phyloP scores from a whole-genome alignment of 1,140 invertebrate genomes.

The Drosophila nigrodunni region DNA sequence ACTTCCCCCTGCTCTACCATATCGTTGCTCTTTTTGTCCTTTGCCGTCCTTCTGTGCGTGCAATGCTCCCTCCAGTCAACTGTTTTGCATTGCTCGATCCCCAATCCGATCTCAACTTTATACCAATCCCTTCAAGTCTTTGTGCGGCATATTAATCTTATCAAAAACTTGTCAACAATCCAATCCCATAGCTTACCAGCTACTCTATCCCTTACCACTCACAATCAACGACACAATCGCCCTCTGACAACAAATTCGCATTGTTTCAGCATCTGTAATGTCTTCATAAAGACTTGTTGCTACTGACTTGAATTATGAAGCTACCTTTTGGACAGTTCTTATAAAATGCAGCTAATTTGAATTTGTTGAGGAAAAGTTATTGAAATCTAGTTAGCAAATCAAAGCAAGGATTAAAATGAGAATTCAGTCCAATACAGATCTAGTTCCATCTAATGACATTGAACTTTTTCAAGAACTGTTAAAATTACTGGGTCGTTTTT shows the following conservation, averaged over 20 bases:
- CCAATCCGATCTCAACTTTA: background rate
- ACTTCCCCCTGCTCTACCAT: background rate
- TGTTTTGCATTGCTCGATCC: constrained; percentile 68
- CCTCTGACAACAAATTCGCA: constrained; percentile 71
- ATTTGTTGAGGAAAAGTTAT: background rate
- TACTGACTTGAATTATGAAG: constrained; percentile 23
- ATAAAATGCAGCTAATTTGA: constrained; percentile 2
- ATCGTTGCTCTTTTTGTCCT: constrained; percentile 7
- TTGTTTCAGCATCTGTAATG: constrained; percentile 62
- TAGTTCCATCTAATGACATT: constrained; percentile 18
- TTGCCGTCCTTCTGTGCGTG: constrained; percentile 72
- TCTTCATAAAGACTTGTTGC: constrained; percentile 31
- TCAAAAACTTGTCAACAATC: constrained; percentile 81
- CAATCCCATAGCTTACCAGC: constrained; percentile 41
- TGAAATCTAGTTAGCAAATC: too few species aligned
- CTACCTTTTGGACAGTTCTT: background rate
- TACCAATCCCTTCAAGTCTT: constrained; percentile 28
- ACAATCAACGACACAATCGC: constrained; percentile 20
- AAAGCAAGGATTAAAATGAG: too few species aligned
- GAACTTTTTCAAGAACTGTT: constrained; percentile 34
- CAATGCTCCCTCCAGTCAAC: constrained; percentile 63
- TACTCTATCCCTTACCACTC: background rate
- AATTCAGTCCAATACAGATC: background rate
- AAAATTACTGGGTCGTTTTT: background rate
- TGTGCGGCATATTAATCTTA: constrained; percentile 78